A percentile compares a stretch with the other conserved stretches of the same genome.
These are phyloP conservation scores for Conomelus anceps DNA, from an alignment of 2,888 invertebrate species.

Conservation along the genomic window DNA sequence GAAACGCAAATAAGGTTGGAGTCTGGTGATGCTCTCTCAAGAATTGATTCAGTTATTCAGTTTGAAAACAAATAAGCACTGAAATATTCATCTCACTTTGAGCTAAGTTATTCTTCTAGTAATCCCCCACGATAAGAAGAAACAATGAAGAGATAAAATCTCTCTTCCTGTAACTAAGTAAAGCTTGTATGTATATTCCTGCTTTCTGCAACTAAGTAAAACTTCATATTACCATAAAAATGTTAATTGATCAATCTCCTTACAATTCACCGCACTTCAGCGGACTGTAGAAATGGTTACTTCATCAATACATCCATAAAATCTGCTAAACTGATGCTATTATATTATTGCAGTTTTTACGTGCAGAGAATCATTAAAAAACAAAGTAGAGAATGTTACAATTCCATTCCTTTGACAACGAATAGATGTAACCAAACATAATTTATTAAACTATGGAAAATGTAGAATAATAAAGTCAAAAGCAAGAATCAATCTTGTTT, in stretches of 20 bases:
- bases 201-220: no score
- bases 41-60: neutral
- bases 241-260: neutral
- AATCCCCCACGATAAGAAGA: no score
- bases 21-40: neutral
- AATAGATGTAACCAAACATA: no score
- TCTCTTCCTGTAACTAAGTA: neutral
- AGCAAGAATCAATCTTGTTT: no score
- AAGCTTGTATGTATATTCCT: no score
- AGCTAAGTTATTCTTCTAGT: neutral
- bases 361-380: no score
- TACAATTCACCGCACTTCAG: neutral
- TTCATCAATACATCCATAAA: neutral
- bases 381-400: no score
- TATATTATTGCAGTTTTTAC: no score
- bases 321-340: no score
- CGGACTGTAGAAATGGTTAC: neutral
- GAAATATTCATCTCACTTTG: neutral
- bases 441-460: no score
- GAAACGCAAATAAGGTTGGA: slow-evolving; percentile 2
- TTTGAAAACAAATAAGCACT: neutral
- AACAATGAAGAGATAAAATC: neutral
- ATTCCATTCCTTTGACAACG: no score
- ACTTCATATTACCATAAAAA: neutral
- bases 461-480: no score